Conservation (phyloP, 2,797 vertebrate genomes). For the Okamejei kenojei region DNA sequence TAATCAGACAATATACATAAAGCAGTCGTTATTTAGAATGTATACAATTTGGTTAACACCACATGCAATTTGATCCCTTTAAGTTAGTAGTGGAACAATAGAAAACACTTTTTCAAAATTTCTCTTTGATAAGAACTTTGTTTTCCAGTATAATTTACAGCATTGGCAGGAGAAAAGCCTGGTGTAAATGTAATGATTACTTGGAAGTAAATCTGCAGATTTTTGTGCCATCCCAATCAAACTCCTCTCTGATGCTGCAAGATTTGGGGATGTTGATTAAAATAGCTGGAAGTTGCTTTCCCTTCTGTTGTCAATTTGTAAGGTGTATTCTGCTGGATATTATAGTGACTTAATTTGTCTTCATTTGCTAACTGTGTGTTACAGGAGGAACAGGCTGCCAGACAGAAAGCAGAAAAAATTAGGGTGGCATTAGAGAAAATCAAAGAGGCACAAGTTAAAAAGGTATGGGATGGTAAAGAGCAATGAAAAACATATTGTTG, state of each 20-base stretch:
- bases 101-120: neutral
- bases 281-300: constrained; percentile 1
- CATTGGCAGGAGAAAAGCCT: neutral
- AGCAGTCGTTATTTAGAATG: neutral
- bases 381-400: constrained; percentile 94
- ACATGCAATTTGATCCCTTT: neutral
- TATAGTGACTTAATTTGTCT: constrained; percentile 38
- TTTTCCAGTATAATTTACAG: neutral
- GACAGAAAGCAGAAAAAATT: constrained; percentile 91
- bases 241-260: neutral
- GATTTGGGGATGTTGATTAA: constrained; percentile 20
- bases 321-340: neutral
- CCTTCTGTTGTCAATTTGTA: neutral
- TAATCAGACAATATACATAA: neutral
- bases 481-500: constrained; percentile 39
- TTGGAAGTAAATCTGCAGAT: neutral
- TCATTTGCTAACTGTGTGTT: constrained; percentile 44
- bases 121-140: neutral
- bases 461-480: constrained; percentile 60
- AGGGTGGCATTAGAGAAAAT: constrained; percentile 92
- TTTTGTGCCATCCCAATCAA: neutral
- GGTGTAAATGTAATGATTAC: neutral
- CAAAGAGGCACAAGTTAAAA: constrained; percentile 97
- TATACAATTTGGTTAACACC: neutral
- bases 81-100: neutral